Evolutionary conservation across 2,113 vertebrate species (phyloP), one percentile per base, ranked within the genome.

Genomic region (Oxyura jamaicensis): DNA sequence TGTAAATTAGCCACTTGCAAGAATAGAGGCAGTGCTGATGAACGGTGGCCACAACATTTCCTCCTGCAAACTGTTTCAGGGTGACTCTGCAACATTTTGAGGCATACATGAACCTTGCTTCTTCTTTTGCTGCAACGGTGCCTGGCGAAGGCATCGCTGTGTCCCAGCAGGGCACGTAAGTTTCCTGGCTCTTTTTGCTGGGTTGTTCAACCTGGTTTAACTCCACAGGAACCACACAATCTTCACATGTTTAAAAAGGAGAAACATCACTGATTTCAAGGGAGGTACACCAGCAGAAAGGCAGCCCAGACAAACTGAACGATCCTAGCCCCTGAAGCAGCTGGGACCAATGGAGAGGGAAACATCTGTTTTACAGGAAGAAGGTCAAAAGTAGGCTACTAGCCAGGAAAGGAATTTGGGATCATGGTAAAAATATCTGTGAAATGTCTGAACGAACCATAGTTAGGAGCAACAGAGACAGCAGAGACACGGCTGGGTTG

Each of bases 131-230:
- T 22, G 39, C 58, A 12, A 0, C 0, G 0, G 55, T 59, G 46
- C 41, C 25, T 55, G 50, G 25, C 17, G 0, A 0, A 60, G 29
- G 13, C 11, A 63, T 63, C 9, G 3, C 3, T 0, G 0, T 33
- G n/a, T 73, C 53, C 68, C 58, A 62, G 35, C 41, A 39, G 22
- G 26, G 31, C n/a, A 46, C 8, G 1, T 33, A 26, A 28, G 5
- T 21, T 48, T 48, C 28, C 65, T 41, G 31, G 9, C 18, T 6
- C 41, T 60, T 90, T 42, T 8, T 17, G 20, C 19, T 6, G 7
- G 7, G 6, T 2, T 29, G 28, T 75, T 94, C 41, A 73, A 76
- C 15, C 29, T 78, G 12, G 23, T 60, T 44, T 73, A 53, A 28
- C 28, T 50, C 72, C 60, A 62, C 18, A 33, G 8, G 7, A 66